A percentile compares a stretch with the other conserved stretches of the same genome.
Conservation (phyloP, 2,888 invertebrate genomes). For the Pantelozetes paolii region DNA sequence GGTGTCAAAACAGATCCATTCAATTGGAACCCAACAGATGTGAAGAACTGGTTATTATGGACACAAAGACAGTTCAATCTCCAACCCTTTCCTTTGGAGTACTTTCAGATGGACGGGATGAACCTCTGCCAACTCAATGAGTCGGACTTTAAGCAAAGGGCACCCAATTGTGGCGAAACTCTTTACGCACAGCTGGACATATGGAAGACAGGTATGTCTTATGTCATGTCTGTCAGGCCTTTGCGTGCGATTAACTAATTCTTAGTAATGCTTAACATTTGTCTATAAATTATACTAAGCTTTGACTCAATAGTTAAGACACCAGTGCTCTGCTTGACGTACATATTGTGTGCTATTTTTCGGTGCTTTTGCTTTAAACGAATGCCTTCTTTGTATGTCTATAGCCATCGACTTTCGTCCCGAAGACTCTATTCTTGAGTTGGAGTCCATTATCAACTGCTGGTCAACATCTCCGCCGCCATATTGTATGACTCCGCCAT, state of each 20-base stretch:
- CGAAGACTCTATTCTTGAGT: conserved; percentile 48
- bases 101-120: conserved; percentile 67
- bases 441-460: conserved; percentile 45
- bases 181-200: conserved; percentile 82
- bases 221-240: not conserved
- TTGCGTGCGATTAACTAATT: not conserved
- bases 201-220: conserved; percentile 67
- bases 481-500: not conserved
- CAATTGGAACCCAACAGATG: conserved; percentile 77
- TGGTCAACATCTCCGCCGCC: conserved; percentile 39
- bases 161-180: conserved; percentile 77
- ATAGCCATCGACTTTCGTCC: conserved; percentile 44
- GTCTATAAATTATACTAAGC: not conserved
- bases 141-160: conserved; percentile 76
- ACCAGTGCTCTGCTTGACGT: not conserved
- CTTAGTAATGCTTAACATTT: not conserved
- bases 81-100: conserved; percentile 62
- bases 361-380: conserved; percentile 31
- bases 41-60: conserved; percentile 83
- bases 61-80: conserved; percentile 68
- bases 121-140: conserved; percentile 71
- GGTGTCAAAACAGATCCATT: conserved; percentile 67
- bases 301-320: not conserved
- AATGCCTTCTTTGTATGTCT: conserved; percentile 6
- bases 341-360: not conserved